Evolutionary conservation across 2,888 invertebrate genomes (phyloP).

Genomic region (Archips xylosteana): DNA sequence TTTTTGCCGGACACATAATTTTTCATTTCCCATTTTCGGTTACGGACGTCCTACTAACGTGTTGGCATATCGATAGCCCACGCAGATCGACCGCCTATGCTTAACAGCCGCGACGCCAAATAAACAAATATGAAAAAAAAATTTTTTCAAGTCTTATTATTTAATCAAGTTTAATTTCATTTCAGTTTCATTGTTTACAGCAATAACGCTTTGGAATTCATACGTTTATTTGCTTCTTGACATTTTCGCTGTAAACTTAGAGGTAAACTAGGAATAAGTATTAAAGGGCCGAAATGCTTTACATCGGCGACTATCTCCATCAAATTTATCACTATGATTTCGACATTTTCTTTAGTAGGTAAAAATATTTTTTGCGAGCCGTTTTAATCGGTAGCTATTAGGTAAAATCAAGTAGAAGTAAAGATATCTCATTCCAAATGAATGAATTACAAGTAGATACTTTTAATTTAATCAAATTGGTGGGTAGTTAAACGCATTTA

Average conservation of each 20-base stretch:
- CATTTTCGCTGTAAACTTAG: too few relatives aligned
- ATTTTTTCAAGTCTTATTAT: not conserved
- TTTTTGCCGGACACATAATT: constrained; percentile 77
- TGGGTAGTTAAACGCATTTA: constrained; percentile 19
- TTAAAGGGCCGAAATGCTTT: too few relatives aligned
- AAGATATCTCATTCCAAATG: not conserved
- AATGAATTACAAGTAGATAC: not conserved
- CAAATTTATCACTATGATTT: not conserved
- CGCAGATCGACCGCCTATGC: constrained; percentile 40
- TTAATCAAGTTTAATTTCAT: too few relatives aligned
- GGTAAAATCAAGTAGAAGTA: not conserved
- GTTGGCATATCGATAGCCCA: constrained; percentile 74
- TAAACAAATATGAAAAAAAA: not conserved
- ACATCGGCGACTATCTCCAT: too few relatives aligned
- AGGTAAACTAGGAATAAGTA: too few relatives aligned
- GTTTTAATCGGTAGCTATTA: too few relatives aligned
- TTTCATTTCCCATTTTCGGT: constrained; percentile 79
- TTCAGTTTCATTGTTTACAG: too few relatives aligned
- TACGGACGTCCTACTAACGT: constrained; percentile 76
- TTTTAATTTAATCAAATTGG: constrained; percentile 8
- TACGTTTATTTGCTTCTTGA: too few relatives aligned
- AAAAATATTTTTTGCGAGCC: too few relatives aligned
- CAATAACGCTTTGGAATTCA: too few relatives aligned
- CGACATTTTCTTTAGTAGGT: too few relatives aligned
- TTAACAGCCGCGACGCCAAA: not conserved